Evolutionary conservation across 2,797 vertebrate genomes (phyloP), one percentile per base, ranked within the genome.

Genomic region (Esox masquinongy): DNA sequence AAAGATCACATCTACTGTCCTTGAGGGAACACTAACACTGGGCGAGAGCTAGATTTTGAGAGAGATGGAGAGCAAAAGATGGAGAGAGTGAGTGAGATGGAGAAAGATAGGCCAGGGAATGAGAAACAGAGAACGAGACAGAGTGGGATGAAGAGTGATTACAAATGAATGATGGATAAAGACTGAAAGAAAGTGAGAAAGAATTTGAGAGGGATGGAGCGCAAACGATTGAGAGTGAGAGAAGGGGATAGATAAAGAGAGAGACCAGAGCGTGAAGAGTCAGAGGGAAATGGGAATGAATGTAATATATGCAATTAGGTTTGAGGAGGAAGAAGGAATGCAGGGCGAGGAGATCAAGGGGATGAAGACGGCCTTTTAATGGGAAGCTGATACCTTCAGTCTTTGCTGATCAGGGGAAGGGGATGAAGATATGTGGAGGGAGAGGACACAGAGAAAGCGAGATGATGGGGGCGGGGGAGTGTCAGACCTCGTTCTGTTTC

Each of bases 341-440:
- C 15, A 17, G 50, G 59, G 53, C 29, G 49, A 26, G n/a, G 63
- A 72, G 69, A 77, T 77, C 73, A 72, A 80, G 73, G 75, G 77
- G 74, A n/a, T 77, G 31, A 59, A 49, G 53, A 15, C 19, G 17
- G 66, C 29, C 56, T 70, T 77, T 73, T 70, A 66, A 77, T 73
- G 15, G 36, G 2, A 19, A 26, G 49, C 74, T 68, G 77, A 68
- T 59, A 29, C 77, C 70, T 67, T 82, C 63, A 61, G 59, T 1
- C 68, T 68, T 66, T n/a, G 24, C 69, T 72, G 36, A 79, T 71
- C 68, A 24, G 43, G 31, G 31, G 66, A 11, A 26, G 68, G 66
- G 51, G 36, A 50, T 51, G 34, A 72, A 24, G 77, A 16, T 12
- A n/a, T 24, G 14, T 24, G 17, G 71, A 31, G 19, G 22, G 36